These are phyloP conservation scores for Drosophila birchii DNA, from an alignment of 2,888 invertebrate genomes.

Conservation along the genomic window DNA sequence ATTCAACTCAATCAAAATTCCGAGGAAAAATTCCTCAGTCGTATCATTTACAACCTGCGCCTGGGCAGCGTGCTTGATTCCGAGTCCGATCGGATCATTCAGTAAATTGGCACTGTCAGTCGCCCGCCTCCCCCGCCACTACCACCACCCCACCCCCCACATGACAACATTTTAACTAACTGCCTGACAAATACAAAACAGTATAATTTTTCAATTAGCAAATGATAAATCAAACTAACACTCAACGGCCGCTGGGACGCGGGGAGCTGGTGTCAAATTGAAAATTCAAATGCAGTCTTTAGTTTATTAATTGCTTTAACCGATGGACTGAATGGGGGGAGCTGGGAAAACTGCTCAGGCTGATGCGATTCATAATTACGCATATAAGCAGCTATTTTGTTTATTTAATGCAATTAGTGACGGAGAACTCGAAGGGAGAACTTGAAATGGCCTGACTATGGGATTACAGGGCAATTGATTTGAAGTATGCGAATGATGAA, in stretches of 20 bases:
- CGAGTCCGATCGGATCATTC: constrained; percentile 65
- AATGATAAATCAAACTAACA: constrained; percentile 80
- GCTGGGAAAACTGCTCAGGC: constrained; percentile 21
- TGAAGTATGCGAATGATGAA: constrained; percentile 8
- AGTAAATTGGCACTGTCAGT: constrained; percentile 74
- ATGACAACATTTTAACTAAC: constrained; percentile 75
- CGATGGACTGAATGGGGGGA: constrained; percentile 6
- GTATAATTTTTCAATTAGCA: constrained; percentile 81
- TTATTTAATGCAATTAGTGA: constrained; percentile 36
- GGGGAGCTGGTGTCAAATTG: constrained; percentile 52
- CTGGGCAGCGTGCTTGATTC: constrained; percentile 37
- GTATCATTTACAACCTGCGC: constrained; percentile 69
- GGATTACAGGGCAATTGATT: constrained; percentile 18
- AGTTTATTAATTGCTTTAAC: constrained; percentile 64
- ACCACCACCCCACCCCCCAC: constrained; percentile 35
- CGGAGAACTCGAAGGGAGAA: constrained; percentile 30
- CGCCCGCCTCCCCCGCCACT: not conserved
- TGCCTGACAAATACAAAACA: constrained; percentile 71
- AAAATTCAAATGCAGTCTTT: constrained; percentile 68
- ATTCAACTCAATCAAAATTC: constrained; percentile 79
- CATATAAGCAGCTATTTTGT: constrained; percentile 56
- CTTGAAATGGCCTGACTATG: constrained; percentile 15
- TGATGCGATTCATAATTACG: constrained; percentile 59
- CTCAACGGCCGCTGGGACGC: constrained; percentile 40
- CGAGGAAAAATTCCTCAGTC: constrained; percentile 72